Base-by-base conservation (phyloP, 2,113 vertebrate genomes). In the Ariopsis seemanni region DNA sequence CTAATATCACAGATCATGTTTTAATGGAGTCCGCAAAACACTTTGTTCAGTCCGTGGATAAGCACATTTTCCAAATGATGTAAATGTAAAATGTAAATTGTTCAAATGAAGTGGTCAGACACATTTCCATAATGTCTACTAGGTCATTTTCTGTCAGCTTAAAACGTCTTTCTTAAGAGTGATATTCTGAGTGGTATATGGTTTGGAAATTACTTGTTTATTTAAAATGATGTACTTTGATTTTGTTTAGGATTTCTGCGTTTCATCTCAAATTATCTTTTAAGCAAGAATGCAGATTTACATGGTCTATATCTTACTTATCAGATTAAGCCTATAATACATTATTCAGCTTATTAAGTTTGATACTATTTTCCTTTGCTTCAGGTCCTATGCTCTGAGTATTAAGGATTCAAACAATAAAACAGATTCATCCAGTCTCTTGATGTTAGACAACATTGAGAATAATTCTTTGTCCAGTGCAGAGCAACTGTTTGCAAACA, bases 361-460 rank as follows among this genome's bases (percentile, higher is more conserved):
- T 85, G 11, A 83, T 12, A 79, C 67, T 5, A 8, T 74, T 62
- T 48, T 72, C 2, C 62, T 84, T 88, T 67, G 22, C 74, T 90
- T 55, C 87, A 95, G 94, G 86, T 8, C 60, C 14, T 78, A 90
- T 25, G 52, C 92, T 67, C 88, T 75, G 34, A 72, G 25, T 0
- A 83, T 72, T 82, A n/a, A 15, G 5, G 17, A 8, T 12, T 5
- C 0, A 15, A 27, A 85, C 77, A 34, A n/a, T 8, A 0, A 1
- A 7, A 50, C 34, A 0, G 52, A 77, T 52, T 1, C 15, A 0
- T 80, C 90, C 52, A 87, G 42, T 1, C 1, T 89, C 18, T 3
- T 0, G 15, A 34, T 7, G 3, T 88, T 95, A 20, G 11, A 57
- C 18, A 17, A 87, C 4, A 9, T 92, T 82, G 85, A 94, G 82